These are phyloP conservation scores for Scatophagus argus DNA, from an alignment of 2,113 vertebrate genomes.

Conservation along the genomic window DNA sequence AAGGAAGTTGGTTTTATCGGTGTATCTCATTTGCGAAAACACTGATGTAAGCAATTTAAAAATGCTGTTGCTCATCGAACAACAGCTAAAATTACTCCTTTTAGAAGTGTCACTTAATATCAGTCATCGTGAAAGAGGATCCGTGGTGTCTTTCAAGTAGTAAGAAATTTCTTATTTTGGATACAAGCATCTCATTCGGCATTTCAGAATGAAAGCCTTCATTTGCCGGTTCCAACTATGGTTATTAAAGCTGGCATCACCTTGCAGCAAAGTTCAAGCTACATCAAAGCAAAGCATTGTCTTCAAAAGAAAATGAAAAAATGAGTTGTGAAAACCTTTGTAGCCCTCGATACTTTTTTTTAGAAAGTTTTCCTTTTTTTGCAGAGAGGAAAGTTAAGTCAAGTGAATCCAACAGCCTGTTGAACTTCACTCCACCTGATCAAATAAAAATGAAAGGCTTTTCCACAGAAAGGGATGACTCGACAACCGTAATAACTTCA, in stretches of 20 bases:
- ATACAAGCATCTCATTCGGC: constrained; percentile 25
- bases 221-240: constrained; percentile 37
- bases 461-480: not conserved
- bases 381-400: not conserved
- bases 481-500: constrained; percentile 44
- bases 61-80: constrained; percentile 16
- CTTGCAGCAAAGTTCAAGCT: constrained; percentile 47
- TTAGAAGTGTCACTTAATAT: constrained; percentile 6
- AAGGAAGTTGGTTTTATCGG: not conserved
- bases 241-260: constrained; percentile 53
- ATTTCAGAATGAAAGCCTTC: constrained; percentile 29
- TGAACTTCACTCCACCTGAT: constrained; percentile 10
- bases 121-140: not conserved
- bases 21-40: constrained; percentile 8
- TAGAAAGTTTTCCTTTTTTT: not conserved
- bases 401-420: constrained; percentile 15
- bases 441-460: constrained; percentile 13
- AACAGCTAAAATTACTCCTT: constrained; percentile 1
- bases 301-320: constrained; percentile 57
- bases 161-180: constrained; percentile 29
- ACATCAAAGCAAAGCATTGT: constrained; percentile 66
- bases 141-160: constrained; percentile 9
- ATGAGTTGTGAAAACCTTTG: constrained; percentile 55
- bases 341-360: constrained; percentile 44
- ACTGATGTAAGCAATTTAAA: not conserved